Conservation (phyloP, 2,888 invertebrate species). For the Cheilosia variabilis region DNA sequence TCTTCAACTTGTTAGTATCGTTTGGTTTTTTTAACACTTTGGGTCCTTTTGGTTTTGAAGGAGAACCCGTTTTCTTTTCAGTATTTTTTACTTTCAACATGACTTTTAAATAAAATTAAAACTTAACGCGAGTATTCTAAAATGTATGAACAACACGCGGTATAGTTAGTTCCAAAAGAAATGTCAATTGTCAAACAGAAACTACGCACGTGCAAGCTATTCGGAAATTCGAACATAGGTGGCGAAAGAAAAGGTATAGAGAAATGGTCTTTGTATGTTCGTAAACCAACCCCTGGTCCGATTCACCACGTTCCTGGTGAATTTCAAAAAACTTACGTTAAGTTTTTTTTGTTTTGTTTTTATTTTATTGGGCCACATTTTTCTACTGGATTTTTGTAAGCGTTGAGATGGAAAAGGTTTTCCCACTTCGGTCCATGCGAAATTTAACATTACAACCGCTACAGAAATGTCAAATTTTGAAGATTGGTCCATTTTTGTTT, state of each 20-base stretch:
- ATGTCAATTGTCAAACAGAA: background rate
- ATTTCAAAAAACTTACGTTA: too few relatives aligned
- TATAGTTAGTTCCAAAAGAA: background rate
- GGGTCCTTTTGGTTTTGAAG: constrained; percentile 1
- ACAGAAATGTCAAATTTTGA: too few relatives aligned
- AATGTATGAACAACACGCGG: constrained; percentile 31
- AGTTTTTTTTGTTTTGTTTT: too few relatives aligned
- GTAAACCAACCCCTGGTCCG: background rate
- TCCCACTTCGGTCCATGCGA: too few relatives aligned
- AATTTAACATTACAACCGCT: too few relatives aligned
- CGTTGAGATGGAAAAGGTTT: too few relatives aligned
- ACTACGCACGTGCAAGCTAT: constrained; percentile 3
- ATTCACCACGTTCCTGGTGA: too few relatives aligned
- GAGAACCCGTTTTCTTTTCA: background rate
- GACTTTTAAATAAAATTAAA: background rate
- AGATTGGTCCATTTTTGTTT: too few relatives aligned
- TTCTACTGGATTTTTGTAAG: too few relatives aligned
- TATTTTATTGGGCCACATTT: too few relatives aligned
- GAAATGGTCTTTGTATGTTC: background rate
- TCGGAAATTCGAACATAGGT: background rate
- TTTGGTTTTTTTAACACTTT: constrained; percentile 3
- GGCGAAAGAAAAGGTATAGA: background rate
- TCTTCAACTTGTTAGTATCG: constrained; percentile 1
- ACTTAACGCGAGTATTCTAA: background rate
- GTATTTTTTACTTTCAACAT: constrained; percentile 29